These are phyloP conservation scores for Cyanistes caeruleus DNA, from an alignment of 2,113 vertebrate species.

Conservation along the genomic window DNA sequence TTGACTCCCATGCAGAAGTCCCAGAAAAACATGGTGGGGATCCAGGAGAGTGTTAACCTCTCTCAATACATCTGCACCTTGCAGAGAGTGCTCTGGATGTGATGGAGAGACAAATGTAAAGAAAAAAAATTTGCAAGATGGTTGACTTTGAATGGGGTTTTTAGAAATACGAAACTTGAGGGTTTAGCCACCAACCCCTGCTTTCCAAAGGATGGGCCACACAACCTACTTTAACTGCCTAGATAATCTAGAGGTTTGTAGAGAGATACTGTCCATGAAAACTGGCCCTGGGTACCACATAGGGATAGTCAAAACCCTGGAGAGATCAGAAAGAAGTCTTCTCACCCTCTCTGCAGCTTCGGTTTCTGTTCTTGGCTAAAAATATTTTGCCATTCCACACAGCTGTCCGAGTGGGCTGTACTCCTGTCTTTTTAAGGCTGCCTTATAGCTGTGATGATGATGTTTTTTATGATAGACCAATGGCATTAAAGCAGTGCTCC, in stretches of 20 bases:
- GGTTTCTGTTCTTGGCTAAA: background rate
- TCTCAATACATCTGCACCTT: background rate
- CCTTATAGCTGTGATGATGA: background rate
- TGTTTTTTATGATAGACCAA: background rate
- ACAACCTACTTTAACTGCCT: background rate
- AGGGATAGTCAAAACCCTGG: background rate
- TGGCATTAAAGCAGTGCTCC: background rate
- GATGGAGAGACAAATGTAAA: background rate
- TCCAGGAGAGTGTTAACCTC: background rate
- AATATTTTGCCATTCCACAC: background rate
- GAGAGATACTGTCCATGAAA: background rate
- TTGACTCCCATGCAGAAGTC: background rate
- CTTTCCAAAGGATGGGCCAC: background rate
- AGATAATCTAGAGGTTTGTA: background rate
- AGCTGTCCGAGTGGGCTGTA: background rate
- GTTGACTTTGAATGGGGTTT: background rate
- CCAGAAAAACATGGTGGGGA: background rate
- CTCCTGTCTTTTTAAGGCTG: background rate
- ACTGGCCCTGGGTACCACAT: background rate
- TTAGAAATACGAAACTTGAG: background rate
- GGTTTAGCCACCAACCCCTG: background rate
- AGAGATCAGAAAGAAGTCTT: background rate
- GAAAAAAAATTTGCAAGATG: background rate
- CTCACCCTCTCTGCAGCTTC: background rate
- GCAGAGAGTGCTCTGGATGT: background rate